Evolutionary conservation across 1,140 invertebrate species (phyloP).

Genomic region (Ladona fulva): DNA sequence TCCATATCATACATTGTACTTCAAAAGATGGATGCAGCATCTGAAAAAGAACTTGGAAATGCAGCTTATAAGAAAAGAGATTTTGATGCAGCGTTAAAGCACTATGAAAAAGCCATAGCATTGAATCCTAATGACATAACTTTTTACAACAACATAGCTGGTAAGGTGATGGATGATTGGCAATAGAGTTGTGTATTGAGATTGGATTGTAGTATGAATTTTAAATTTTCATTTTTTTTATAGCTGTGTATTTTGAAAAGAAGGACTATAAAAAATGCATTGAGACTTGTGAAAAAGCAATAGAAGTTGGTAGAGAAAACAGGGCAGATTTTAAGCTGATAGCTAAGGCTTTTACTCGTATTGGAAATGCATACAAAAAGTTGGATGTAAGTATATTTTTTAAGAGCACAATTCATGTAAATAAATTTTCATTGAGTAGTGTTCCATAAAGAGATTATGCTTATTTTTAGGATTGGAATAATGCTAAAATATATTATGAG

Average conservation of each 20-base stretch:
- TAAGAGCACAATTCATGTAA: too few species aligned
- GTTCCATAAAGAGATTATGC: neutral
- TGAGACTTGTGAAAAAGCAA: slow-evolving; percentile 83
- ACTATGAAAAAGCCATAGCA: slow-evolving; percentile 86
- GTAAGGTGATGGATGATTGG: slow-evolving; percentile 31
- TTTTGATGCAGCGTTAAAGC: slow-evolving; percentile 75
- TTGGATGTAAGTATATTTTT: slow-evolving; percentile 29
- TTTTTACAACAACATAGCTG: slow-evolving; percentile 85
- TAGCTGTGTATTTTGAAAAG: slow-evolving; percentile 92
- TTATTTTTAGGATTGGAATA: slow-evolving; percentile 63
- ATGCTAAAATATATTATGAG: slow-evolving; percentile 88
- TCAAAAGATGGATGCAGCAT: slow-evolving; percentile 38
- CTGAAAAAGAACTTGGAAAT: slow-evolving; percentile 83
- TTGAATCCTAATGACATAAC: slow-evolving; percentile 89
- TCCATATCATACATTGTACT: too few species aligned
- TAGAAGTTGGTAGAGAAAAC: slow-evolving; percentile 93
- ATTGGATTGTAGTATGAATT: neutral
- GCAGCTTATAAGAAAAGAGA: slow-evolving; percentile 92
- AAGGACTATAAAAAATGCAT: slow-evolving; percentile 91
- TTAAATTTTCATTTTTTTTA: slow-evolving; percentile 27
- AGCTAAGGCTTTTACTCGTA: slow-evolving; percentile 84
- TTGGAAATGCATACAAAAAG: slow-evolving; percentile 55
- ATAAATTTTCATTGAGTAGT: too few species aligned
- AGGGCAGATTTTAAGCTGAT: slow-evolving; percentile 95
- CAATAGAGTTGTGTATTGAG: neutral